Conservation (phyloP, 2,888 invertebrate genomes). For the Hydroisotoma schaefferi region DNA sequence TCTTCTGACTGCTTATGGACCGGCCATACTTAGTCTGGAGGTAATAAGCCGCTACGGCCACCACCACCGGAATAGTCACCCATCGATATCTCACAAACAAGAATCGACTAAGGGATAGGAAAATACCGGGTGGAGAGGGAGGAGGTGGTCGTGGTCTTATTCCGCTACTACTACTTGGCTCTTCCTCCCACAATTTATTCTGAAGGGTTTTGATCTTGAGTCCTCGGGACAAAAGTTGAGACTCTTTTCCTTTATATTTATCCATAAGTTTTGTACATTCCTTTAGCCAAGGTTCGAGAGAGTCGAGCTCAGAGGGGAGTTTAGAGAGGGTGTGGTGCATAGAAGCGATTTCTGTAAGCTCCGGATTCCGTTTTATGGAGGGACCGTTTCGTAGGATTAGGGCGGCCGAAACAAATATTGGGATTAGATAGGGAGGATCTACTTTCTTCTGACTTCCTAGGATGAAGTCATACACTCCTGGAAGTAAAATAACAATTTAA, state of each 20-base stretch:
- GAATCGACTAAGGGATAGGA: slow-evolving; percentile 29
- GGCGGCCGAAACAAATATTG: slow-evolving; percentile 42
- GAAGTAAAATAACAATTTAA: slow-evolving; percentile 1
- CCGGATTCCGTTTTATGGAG: slow-evolving; percentile 28
- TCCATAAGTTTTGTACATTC: slow-evolving; percentile 39
- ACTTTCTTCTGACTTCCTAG: slow-evolving; percentile 36
- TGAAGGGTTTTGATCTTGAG: slow-evolving; percentile 42
- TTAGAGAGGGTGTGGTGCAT: slow-evolving; percentile 44
- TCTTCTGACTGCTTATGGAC: not conserved
- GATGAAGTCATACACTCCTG: slow-evolving; percentile 46
- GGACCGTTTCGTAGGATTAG: slow-evolving; percentile 36
- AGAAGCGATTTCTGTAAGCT: slow-evolving; percentile 41
- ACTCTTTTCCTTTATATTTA: slow-evolving; percentile 36
- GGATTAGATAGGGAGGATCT: slow-evolving; percentile 36
- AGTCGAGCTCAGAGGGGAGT: slow-evolving; percentile 33
- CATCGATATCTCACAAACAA: slow-evolving; percentile 41
- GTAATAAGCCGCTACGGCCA: slow-evolving; percentile 35
- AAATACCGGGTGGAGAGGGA: not conserved
- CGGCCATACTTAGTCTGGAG: slow-evolving; percentile 39
- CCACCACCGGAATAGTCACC: slow-evolving; percentile 37
- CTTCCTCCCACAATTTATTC: slow-evolving; percentile 43
- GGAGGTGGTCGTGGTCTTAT: slow-evolving; percentile 5
- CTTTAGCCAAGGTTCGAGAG: slow-evolving; percentile 44
- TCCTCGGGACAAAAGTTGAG: slow-evolving; percentile 28
- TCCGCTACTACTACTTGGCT: slow-evolving; percentile 31